Percentiles rank a stretch among this genome's conserved stretches.
Conservation (phyloP, 2,888 invertebrate genomes). For the Sphaerophoria rueppellii region DNA sequence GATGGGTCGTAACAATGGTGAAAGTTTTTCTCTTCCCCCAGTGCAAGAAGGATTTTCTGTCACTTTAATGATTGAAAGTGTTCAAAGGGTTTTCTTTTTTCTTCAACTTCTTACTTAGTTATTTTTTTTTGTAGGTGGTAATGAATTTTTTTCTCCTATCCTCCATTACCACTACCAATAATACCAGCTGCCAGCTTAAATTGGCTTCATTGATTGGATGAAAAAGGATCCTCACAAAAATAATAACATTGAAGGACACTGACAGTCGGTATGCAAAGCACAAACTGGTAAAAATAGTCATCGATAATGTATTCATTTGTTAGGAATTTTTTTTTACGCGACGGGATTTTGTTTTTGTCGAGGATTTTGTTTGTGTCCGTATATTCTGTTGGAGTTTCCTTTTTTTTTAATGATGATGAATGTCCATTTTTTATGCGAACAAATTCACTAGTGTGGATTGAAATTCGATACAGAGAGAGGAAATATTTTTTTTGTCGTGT, state of each 20-base stretch:
- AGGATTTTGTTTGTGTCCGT: not conserved
- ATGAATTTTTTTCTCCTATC: not conserved
- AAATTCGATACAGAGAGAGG: too few relatives aligned
- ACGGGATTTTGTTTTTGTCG: conserved; percentile 17
- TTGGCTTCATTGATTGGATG: conserved; percentile 65
- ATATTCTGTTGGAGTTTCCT: not conserved
- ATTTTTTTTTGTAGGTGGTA: not conserved
- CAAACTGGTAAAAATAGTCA: conserved; percentile 24
- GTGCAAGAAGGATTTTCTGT: conserved; percentile 34
- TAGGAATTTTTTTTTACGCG: conserved; percentile 34
- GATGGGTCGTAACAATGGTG: conserved; percentile 10
- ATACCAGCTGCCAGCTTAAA: conserved; percentile 61
- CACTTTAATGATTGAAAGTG: too few relatives aligned
- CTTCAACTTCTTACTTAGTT: not conserved
- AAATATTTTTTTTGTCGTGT: too few relatives aligned
- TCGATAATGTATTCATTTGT: conserved; percentile 65
- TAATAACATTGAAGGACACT: not conserved
- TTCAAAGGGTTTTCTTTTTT: too few relatives aligned
- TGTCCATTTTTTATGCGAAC: too few relatives aligned
- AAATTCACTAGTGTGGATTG: too few relatives aligned
- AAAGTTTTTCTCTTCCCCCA: conserved; percentile 16
- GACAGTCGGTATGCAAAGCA: not conserved
- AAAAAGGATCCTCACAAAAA: not conserved
- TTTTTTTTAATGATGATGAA: not conserved
- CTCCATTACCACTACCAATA: not conserved